These are phyloP conservation scores for Nysson spinosus DNA, from an alignment of 2,888 invertebrate genomes.

Conservation along the genomic window DNA sequence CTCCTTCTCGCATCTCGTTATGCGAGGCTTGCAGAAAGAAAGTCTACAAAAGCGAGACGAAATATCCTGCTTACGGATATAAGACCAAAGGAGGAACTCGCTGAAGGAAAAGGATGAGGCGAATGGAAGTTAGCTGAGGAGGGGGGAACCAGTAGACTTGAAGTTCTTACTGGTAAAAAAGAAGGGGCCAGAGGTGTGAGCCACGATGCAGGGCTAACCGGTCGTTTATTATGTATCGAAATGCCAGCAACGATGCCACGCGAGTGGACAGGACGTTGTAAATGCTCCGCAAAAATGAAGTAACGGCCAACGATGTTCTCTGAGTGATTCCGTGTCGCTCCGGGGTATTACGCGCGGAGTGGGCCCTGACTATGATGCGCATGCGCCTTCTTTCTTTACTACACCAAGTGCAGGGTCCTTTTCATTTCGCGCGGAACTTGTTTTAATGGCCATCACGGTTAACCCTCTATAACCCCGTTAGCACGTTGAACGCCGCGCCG, in stretches of 20 bases:
- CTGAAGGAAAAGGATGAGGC: slow-evolving; percentile 3
- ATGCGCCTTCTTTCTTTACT: slow-evolving; percentile 5
- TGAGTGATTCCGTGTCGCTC: slow-evolving; percentile 75
- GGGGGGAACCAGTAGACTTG: not conserved
- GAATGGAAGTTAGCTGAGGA: not conserved
- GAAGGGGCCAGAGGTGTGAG: slow-evolving; percentile 66
- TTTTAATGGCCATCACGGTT: slow-evolving; percentile 38
- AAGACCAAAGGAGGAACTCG: slow-evolving; percentile 24
- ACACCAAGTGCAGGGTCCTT: slow-evolving; percentile 11
- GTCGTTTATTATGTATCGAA: slow-evolving; percentile 77
- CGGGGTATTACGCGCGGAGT: slow-evolving; percentile 57
- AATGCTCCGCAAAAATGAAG: slow-evolving; percentile 71
- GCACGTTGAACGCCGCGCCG: too few species aligned
- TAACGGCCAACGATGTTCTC: slow-evolving; percentile 66
- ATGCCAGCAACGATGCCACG: slow-evolving; percentile 75
- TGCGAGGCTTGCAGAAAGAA: slow-evolving; percentile 49
- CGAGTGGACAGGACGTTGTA: slow-evolving; percentile 76
- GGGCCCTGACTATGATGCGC: slow-evolving; percentile 19
- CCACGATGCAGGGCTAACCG: slow-evolving; percentile 71
- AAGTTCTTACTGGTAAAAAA: slow-evolving; percentile 36
- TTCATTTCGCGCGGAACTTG: slow-evolving; percentile 36
- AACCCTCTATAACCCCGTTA: too few species aligned
- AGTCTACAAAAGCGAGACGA: slow-evolving; percentile 52
- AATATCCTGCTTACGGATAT: slow-evolving; percentile 36
- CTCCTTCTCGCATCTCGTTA: slow-evolving; percentile 57